phyloP scores from a whole-genome alignment of 1,140 invertebrate species.

The Drosophila kepulauana region DNA sequence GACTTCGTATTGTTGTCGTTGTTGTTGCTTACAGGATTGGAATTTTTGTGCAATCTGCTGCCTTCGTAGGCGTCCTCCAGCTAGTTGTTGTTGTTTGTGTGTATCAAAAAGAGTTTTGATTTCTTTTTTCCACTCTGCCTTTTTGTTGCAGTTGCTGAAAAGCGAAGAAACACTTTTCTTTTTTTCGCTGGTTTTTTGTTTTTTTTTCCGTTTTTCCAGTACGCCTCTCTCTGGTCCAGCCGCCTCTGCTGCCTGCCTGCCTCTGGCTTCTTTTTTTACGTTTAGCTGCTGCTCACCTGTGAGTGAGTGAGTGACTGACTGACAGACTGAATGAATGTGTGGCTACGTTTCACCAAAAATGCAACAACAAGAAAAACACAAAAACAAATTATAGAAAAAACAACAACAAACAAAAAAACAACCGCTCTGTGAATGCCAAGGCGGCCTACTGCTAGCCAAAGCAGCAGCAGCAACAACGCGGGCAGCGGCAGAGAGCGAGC shows the following conservation, averaged over 20 bases:
- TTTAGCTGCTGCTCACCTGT: slow-evolving; percentile 65
- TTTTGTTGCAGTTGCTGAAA: slow-evolving; percentile 7
- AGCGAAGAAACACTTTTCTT: slow-evolving; percentile 1
- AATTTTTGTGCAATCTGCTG: slow-evolving; percentile 52
- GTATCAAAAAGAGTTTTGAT: background rate
- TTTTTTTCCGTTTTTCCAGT: slow-evolving; percentile 26
- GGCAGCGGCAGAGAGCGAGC: slow-evolving; percentile 11
- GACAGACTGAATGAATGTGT: slow-evolving; percentile 37
- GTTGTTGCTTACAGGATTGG: slow-evolving; percentile 51
- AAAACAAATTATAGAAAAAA: too few relatives aligned
- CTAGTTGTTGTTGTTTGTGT: slow-evolving; percentile 2
- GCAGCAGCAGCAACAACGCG: slow-evolving; percentile 33
- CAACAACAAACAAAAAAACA: background rate
- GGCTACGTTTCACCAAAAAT: slow-evolving; percentile 56
- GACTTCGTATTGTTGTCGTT: slow-evolving; percentile 26
- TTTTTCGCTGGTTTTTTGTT: slow-evolving; percentile 8
- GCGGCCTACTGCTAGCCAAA: slow-evolving; percentile 45
- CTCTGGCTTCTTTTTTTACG: slow-evolving; percentile 40
- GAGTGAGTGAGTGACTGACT: slow-evolving; percentile 48
- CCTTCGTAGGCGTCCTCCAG: slow-evolving; percentile 65
- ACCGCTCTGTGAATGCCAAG: slow-evolving; percentile 53
- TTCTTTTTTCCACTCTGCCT: background rate
- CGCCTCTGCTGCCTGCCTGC: slow-evolving; percentile 53
- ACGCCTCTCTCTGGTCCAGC: slow-evolving; percentile 52
- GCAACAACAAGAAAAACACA: too few relatives aligned